phyloP scores from a whole-genome alignment of 2,113 vertebrate species.

The Paradisaea rubra region DNA sequence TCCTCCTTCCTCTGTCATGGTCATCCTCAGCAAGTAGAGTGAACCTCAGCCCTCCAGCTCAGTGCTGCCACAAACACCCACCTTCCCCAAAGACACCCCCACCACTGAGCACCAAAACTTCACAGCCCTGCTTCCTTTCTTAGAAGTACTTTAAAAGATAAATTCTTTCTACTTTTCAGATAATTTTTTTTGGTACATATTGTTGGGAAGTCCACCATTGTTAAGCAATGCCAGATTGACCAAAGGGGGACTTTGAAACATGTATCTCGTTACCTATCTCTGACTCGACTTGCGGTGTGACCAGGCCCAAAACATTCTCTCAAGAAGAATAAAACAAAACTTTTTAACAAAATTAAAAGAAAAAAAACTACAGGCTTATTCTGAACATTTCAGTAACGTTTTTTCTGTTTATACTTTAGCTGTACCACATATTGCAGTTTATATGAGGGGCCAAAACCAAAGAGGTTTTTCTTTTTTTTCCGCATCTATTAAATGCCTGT shows the following conservation, averaged over 20 bases:
- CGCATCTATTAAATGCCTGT: constrained; percentile 47
- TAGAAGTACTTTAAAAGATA: not conserved
- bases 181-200: not conserved
- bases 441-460: constrained; percentile 69
- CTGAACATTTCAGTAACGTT: constrained; percentile 87
- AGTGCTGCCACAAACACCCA: not conserved
- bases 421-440: constrained; percentile 62
- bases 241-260: not conserved
- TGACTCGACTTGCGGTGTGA: not conserved
- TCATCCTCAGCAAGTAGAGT: constrained; percentile 72
- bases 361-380: constrained; percentile 71
- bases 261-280: not conserved
- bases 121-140: not conserved
- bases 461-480: not conserved
- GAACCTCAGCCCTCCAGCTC: not conserved
- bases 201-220: not conserved
- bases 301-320: constrained; percentile 57
- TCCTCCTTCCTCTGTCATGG: constrained; percentile 66
- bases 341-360: constrained; percentile 61
- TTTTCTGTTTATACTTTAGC: constrained; percentile 59
- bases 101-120: not conserved
- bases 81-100: not conserved
- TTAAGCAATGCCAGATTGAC: not conserved
- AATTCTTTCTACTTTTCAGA: not conserved
- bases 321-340: constrained; percentile 68